phyloP scores from a whole-genome alignment of 2,797 vertebrate genomes.

The Galago senegalensis region DNA sequence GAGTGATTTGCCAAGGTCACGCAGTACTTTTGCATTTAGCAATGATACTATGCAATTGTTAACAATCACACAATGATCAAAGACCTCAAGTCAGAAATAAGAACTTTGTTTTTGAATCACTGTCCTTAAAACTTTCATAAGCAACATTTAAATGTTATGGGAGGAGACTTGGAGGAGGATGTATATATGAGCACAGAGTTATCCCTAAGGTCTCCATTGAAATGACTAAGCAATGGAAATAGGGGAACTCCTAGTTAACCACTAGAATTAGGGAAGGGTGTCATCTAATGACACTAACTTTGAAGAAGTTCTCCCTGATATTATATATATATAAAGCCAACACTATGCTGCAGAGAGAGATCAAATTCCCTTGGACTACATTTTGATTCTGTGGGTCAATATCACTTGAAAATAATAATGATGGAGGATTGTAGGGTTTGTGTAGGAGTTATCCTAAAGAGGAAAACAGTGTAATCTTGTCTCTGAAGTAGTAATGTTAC shows the following conservation, averaged over 20 bases:
- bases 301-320: not conserved
- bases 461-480: not conserved
- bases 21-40: not conserved
- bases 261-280: not conserved
- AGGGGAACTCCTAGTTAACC: not conserved
- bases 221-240: not conserved
- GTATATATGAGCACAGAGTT: not conserved
- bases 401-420: not conserved
- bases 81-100: constrained; percentile 21
- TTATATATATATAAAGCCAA: not conserved
- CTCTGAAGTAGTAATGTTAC: not conserved
- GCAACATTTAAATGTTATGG: not conserved
- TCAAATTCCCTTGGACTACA: not conserved
- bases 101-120: constrained; percentile 15
- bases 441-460: not conserved
- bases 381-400: not conserved
- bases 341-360: not conserved
- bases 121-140: not conserved
- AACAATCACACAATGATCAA: not conserved
- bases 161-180: not conserved
- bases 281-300: not conserved
- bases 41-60: not conserved
- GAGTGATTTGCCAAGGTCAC: not conserved
- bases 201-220: not conserved
- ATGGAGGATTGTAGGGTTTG: not conserved